Percentiles rank a stretch among this genome's conserved stretches.
phyloP scores from a whole-genome alignment of 2,888 invertebrate species.

The Chrysolina oricalcia region DNA sequence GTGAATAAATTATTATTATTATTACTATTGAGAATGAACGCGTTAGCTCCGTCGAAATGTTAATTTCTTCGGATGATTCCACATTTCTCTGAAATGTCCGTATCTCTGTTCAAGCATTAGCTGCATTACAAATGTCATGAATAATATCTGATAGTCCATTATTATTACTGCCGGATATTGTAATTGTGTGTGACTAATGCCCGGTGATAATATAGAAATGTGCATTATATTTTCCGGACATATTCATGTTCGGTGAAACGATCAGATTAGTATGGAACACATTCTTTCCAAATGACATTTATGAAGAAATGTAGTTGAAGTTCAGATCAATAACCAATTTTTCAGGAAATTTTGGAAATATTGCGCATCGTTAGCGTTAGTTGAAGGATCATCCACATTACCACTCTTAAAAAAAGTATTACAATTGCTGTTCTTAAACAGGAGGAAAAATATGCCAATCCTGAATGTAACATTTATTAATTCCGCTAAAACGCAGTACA shows the following conservation, averaged over 20 bases:
- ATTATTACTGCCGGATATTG: background rate
- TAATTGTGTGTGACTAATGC: conserved; percentile 14
- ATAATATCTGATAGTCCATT: background rate
- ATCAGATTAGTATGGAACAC: background rate
- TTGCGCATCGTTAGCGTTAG: no score
- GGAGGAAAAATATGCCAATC: no score
- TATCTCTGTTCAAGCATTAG: background rate
- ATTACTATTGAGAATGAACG: conserved; percentile 11
- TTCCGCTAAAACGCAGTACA: no score
- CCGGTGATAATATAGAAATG: background rate
- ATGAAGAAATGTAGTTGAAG: no score
- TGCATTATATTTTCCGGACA: background rate
- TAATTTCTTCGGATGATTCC: background rate
- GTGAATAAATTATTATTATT: no score
- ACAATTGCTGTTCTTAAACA: no score
- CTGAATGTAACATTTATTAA: no score
- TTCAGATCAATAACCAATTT: background rate
- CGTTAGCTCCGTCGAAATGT: background rate
- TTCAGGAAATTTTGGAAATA: background rate
- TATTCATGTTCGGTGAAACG: background rate
- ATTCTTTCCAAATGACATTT: no score
- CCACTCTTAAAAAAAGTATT: no score
- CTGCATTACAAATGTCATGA: background rate
- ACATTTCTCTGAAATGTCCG: conserved; percentile 3
- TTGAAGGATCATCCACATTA: no score